Evolutionary conservation across 2,888 invertebrate genomes (phyloP).

Genomic region (Bombyx huttoni): DNA sequence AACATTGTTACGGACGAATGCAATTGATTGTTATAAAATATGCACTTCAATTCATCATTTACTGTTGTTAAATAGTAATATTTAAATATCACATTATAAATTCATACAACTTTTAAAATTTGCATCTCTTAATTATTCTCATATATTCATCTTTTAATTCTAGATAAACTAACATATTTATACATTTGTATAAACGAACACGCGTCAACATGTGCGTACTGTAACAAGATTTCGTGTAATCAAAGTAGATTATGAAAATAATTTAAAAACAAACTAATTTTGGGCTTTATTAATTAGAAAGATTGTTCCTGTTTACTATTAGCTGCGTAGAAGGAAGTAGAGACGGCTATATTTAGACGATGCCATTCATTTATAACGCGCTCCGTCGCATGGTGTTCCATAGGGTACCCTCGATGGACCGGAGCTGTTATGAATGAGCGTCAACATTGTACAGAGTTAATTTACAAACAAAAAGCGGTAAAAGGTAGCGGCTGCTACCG

Average conservation of each 20-base stretch:
- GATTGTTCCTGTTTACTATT: neutral
- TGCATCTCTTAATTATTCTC: too few species aligned
- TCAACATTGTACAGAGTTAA: conserved; percentile 44
- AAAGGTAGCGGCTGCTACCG: conserved; percentile 34
- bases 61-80: too few species aligned
- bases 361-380: conserved; percentile 3
- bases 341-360: conserved; percentile 4
- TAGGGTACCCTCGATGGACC: neutral
- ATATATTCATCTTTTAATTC: too few species aligned
- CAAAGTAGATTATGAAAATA: too few species aligned
- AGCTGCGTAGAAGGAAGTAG: neutral
- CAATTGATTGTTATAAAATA: neutral
- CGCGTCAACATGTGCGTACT: too few species aligned
- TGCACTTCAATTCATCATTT: too few species aligned
- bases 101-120: too few species aligned
- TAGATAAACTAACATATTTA: too few species aligned
- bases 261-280: too few species aligned
- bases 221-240: too few species aligned
- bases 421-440: conserved; percentile 37
- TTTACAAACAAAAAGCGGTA: conserved; percentile 66
- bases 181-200: too few species aligned
- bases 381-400: conserved; percentile 3
- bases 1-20: conserved; percentile 23
- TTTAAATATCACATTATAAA: too few species aligned
- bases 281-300: neutral